Conservation (phyloP, 92 coral and sea anemone genomes). For the Umimayanthus chanpuru region DNA sequence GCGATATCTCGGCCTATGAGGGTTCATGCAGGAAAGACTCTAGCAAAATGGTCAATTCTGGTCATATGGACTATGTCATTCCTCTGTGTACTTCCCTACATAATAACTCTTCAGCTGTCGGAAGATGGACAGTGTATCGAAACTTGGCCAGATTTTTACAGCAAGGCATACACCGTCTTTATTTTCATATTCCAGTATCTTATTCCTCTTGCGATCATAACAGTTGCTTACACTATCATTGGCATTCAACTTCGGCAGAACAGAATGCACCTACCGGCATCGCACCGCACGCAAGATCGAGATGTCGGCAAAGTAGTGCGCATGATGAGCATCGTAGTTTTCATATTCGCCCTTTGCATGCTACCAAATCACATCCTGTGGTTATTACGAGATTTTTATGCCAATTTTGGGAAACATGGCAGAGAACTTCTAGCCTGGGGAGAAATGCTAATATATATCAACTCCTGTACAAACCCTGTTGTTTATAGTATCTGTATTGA, state of each 20-base stretch:
- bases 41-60: constrained; percentile 63
- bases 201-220: constrained; percentile 76
- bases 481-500: constrained; percentile 88
- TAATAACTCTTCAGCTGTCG: constrained; percentile 50
- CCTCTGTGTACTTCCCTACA: constrained; percentile 69
- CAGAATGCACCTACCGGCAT: constrained; percentile 68
- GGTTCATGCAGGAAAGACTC: constrained; percentile 62
- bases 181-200: constrained; percentile 81
- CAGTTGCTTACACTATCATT: constrained; percentile 71
- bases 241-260: constrained; percentile 67
- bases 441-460: constrained; percentile 75
- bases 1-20: constrained; percentile 84
- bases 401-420: constrained; percentile 23
- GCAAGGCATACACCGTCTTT: constrained; percentile 66
- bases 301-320: constrained; percentile 82
- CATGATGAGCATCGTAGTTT: constrained; percentile 80
- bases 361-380: constrained; percentile 87
- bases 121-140: constrained; percentile 68
- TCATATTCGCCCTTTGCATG: constrained; percentile 82
- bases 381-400: constrained; percentile 69
- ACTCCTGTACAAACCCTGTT: constrained; percentile 87
- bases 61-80: constrained; percentile 70
- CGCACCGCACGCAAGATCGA: constrained; percentile 79
- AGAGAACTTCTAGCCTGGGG: constrained; percentile 77
- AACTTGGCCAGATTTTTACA: constrained; percentile 70